These are phyloP conservation scores for Trochalopteron elliotii DNA, from an alignment of 2,113 vertebrate species.

Conservation along the genomic window DNA sequence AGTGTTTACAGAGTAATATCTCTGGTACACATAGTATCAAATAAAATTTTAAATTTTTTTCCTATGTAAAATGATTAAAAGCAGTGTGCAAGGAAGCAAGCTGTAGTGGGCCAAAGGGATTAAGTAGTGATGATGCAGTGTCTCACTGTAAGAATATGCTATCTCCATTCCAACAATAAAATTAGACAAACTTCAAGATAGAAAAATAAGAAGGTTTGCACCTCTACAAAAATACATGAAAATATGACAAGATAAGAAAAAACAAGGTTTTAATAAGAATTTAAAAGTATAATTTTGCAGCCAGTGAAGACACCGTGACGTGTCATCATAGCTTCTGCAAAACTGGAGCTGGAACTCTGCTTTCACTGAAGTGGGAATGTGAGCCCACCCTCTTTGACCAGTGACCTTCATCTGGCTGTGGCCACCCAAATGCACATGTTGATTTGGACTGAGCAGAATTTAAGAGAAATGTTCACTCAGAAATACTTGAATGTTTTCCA, in stretches of 20 bases:
- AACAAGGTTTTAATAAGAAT: background rate
- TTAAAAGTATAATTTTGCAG: background rate
- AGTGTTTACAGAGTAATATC: background rate
- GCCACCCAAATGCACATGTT: background rate
- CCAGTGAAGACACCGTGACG: background rate
- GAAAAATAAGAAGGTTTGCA: background rate
- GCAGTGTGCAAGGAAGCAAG: background rate
- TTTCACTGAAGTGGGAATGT: background rate
- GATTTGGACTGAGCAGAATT: conserved; percentile 7
- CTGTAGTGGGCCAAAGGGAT: background rate
- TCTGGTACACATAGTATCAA: background rate
- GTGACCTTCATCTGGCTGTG: background rate
- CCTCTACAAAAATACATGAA: background rate
- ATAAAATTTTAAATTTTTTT: background rate
- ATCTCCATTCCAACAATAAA: background rate
- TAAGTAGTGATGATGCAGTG: background rate
- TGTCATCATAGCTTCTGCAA: background rate
- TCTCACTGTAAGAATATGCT: background rate
- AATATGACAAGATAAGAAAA: background rate
- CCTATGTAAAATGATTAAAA: background rate
- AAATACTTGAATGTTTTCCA: conserved; percentile 13
- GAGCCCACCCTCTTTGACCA: background rate
- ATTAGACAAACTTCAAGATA: background rate
- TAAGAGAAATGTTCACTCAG: background rate
- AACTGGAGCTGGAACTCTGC: background rate